phyloP scores from a whole-genome alignment of 2,888 invertebrate genomes.

The Dasypogon diadema region DNA sequence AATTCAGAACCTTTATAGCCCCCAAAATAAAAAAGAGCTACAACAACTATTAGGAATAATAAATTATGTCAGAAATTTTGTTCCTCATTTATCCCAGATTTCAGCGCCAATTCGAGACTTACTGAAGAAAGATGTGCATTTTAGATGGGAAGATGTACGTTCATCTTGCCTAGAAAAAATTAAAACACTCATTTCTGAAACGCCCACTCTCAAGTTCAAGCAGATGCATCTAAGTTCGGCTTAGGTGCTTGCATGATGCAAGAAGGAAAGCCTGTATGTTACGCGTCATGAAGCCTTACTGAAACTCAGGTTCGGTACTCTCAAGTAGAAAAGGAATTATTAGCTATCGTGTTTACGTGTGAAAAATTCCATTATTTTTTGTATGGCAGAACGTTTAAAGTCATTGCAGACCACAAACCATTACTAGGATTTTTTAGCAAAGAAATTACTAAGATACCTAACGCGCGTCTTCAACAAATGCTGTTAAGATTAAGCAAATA shows the following conservation, averaged over 20 bases:
- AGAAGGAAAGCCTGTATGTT: constrained; percentile 52
- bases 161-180: constrained; percentile 45
- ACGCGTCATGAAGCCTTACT: constrained; percentile 58
- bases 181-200: neutral
- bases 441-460: constrained; percentile 52
- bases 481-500: constrained; percentile 55
- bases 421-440: constrained; percentile 53
- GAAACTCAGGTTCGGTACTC: constrained; percentile 57
- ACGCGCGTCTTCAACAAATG: constrained; percentile 54
- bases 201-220: constrained; percentile 24
- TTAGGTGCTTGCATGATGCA: constrained; percentile 51
- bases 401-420: constrained; percentile 55
- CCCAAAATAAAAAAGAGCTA: neutral
- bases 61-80: constrained; percentile 3
- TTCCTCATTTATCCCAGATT: neutral
- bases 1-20: neutral
- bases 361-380: constrained; percentile 55
- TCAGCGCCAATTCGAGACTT: neutral
- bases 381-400: constrained; percentile 53
- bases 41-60: neutral
- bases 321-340: constrained; percentile 56
- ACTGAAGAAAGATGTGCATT: neutral
- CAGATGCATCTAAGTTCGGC: constrained; percentile 50
- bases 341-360: constrained; percentile 57
- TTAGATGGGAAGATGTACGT: neutral